Evolutionary conservation across 2,113 vertebrate genomes (phyloP).

Genomic region (Eclectus roratus): DNA sequence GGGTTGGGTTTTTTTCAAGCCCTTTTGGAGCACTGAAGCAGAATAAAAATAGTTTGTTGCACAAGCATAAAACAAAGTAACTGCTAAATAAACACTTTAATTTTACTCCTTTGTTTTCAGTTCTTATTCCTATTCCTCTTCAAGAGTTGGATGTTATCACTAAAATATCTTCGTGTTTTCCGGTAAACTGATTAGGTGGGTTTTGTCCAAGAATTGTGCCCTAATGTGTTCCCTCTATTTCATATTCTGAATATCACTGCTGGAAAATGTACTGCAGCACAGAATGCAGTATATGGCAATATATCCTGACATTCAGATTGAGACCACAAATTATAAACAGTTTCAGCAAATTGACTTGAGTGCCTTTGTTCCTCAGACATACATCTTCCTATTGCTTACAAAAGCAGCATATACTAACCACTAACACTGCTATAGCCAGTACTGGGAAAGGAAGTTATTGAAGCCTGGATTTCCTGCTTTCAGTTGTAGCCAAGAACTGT

Average conservation of each 20-base stretch:
- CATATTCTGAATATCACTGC: slow-evolving; percentile 65
- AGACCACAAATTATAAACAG: slow-evolving; percentile 90
- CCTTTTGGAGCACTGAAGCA: slow-evolving; percentile 20
- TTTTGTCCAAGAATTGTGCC: neutral
- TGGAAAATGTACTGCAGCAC: slow-evolving; percentile 63
- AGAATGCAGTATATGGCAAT: slow-evolving; percentile 66
- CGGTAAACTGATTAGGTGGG: slow-evolving; percentile 25
- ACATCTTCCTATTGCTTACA: slow-evolving; percentile 84
- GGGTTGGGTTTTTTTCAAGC: slow-evolving; percentile 26
- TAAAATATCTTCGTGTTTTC: neutral
- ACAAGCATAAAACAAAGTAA: slow-evolving; percentile 61
- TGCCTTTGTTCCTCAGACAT: slow-evolving; percentile 84
- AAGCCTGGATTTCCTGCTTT: slow-evolving; percentile 95
- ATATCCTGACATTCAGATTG: slow-evolving; percentile 80
- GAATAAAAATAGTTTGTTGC: slow-evolving; percentile 64
- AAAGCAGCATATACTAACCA: slow-evolving; percentile 81
- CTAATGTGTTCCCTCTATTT: slow-evolving; percentile 9
- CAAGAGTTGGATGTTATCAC: neutral
- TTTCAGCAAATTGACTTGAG: slow-evolving; percentile 86
- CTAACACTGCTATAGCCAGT: slow-evolving; percentile 77
- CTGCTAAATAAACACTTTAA: slow-evolving; percentile 47
- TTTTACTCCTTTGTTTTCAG: neutral
- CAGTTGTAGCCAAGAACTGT: slow-evolving; percentile 87
- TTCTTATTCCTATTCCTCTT: neutral
- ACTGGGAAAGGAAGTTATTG: slow-evolving; percentile 95